Percentiles rank a stretch among this genome's conserved stretches.
Conservation (phyloP, 2,888 invertebrate genomes). For the Prenolepis imparis region DNA sequence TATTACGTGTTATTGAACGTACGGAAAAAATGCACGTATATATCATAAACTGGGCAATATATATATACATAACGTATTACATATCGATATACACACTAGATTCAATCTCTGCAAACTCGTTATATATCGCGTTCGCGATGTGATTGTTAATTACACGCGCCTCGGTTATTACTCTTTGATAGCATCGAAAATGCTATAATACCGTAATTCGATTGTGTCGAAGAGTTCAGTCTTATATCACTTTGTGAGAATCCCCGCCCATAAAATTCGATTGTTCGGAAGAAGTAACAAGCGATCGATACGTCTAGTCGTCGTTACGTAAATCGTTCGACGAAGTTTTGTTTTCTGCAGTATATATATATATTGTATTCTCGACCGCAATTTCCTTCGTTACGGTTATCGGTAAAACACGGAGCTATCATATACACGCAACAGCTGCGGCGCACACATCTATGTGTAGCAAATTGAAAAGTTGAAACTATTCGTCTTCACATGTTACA, state of each 20-base stretch:
- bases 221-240: not conserved
- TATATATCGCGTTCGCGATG: not conserved
- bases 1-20: not conserved
- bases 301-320: not conserved
- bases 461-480: not conserved
- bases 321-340: not conserved
- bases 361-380: constrained; percentile 4
- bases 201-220: not conserved
- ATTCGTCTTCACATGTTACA: not conserved
- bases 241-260: not conserved
- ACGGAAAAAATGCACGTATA: not conserved
- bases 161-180: not conserved
- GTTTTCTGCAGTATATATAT: not conserved
- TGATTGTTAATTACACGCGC: not conserved
- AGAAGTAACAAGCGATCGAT: not conserved
- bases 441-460: constrained; percentile 4
- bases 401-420: constrained; percentile 19
- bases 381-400: constrained; percentile 36
- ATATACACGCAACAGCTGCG: constrained; percentile 3
- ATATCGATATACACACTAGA: not conserved
- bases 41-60: constrained; percentile 9
- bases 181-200: too few species aligned
- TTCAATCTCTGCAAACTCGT: not conserved
- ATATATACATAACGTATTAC: not conserved
- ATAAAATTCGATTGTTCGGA: constrained; percentile 10